Evolutionary conservation across 2,797 vertebrate species (phyloP), one percentile per base, ranked within the genome.

Genomic region (Acridotheres tristis): DNA sequence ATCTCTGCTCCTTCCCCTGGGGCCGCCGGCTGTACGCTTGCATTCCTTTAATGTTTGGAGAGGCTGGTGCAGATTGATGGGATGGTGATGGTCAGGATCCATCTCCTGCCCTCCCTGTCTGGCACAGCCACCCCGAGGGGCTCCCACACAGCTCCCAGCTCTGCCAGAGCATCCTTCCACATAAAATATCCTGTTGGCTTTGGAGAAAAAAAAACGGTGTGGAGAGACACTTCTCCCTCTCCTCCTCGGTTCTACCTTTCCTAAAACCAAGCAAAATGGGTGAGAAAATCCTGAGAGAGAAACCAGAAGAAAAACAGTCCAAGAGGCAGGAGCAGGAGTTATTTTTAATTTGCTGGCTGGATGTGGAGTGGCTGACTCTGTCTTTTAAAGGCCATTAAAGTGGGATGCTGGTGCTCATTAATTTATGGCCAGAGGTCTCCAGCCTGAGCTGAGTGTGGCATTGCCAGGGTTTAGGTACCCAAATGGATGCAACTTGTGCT

Each of bases 1-100:
- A 78, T 84, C 69, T 77, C 75, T 45, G 43, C 66, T 92, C 11
- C 55, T 65, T 89, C 54, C 38, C 53, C 48, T 72, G 88, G 79
- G 75, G n/a, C 18, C 0, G 3, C 69, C 34, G 34, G 67, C n/a
- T 11, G 77, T 48, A 76, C 68, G 68, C 17, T 14, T 62, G 76
- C 2, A 18, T 45, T 69, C 71, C 38, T 22, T 29, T 15, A 11
- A 34, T 11, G 29, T 65, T 71, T n/a, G 80, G 76, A 72, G 78
- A 65, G 55, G 42, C 67, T 38, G 42, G 13, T 59, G 66, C 23
- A 13, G 75, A 19, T 36, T 4, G 1, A 20, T 2, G 11, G 51
- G 45, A 3, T 6, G 20, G 18, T 7, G 3, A 15, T 6, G 63
- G 26, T 13, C 62, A 59, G 77, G 55, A 36, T 66, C 19, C 4